Percentiles rank a stretch among this genome's conserved stretches.
Conservation (phyloP, 2,797 vertebrate genomes). For the Tapirus indicus region DNA sequence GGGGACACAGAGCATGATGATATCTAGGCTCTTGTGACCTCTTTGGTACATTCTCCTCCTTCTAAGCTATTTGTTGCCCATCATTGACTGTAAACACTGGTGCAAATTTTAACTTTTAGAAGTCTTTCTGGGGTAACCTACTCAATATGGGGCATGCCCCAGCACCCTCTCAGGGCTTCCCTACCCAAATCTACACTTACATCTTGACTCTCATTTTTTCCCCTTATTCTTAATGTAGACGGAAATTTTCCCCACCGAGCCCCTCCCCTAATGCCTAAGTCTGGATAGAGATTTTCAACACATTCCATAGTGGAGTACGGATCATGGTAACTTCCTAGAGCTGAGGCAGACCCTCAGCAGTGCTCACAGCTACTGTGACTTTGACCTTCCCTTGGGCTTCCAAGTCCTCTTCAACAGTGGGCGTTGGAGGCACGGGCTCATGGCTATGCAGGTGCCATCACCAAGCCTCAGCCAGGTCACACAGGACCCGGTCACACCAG, state of each 20-base stretch:
- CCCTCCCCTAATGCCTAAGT: not conserved
- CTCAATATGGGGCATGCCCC: not conserved
- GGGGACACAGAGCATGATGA: not conserved
- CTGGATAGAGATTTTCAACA: not conserved
- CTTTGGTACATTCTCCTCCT: not conserved
- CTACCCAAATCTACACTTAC: not conserved
- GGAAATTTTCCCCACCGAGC: not conserved
- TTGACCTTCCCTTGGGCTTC: not conserved
- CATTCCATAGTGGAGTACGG: not conserved
- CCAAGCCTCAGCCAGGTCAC: not conserved
- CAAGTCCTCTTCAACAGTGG: not conserved
- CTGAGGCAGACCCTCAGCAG: not conserved
- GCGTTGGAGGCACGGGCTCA: not conserved
- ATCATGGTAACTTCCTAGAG: not conserved
- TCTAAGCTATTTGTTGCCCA: not conserved
- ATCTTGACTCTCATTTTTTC: not conserved
- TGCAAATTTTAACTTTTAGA: not conserved
- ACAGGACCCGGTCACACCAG: not conserved
- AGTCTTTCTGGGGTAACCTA: not conserved
- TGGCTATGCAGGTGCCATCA: not conserved
- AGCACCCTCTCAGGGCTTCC: not conserved
- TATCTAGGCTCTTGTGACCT: not conserved
- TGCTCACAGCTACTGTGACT: not conserved
- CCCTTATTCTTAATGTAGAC: not conserved
- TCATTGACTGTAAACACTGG: not conserved